Conservation (phyloP, 2,797 vertebrate species). For the Antrozous pallidus region DNA sequence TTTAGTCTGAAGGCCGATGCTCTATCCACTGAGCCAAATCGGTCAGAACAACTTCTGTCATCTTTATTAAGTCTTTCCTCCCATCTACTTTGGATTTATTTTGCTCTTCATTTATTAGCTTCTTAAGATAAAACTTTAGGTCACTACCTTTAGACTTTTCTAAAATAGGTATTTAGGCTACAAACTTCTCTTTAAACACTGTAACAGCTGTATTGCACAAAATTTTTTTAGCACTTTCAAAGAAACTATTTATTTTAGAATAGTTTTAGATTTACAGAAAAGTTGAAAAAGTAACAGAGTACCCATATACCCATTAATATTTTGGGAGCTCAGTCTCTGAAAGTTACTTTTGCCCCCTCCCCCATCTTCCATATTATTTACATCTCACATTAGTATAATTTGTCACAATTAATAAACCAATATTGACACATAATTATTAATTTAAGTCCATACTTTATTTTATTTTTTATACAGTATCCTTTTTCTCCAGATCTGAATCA, state of each 20-base stretch:
- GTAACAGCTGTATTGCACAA: neutral
- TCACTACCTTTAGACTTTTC: neutral
- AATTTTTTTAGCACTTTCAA: neutral
- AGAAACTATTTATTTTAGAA: neutral
- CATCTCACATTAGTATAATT: neutral
- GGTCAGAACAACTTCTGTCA: too few relatives aligned
- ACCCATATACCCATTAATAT: neutral
- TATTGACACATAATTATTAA: neutral
- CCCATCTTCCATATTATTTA: neutral
- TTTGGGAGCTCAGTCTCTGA: neutral
- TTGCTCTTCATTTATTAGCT: neutral
- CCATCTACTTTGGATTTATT: neutral
- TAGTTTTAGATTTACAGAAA: constrained; percentile 18
- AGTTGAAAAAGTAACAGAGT: neutral
- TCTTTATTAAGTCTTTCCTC: neutral
- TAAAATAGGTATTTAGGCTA: neutral
- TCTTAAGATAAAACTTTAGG: neutral
- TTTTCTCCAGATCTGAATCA: neutral
- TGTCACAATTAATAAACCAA: neutral
- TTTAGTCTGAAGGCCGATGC: too few relatives aligned
- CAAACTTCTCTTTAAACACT: neutral
- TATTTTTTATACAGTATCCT: neutral
- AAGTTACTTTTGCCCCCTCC: neutral
- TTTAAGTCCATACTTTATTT: neutral
- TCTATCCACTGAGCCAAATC: too few relatives aligned